Conservation (phyloP, 2,113 vertebrate species). For the Dasyornis broadbenti region DNA sequence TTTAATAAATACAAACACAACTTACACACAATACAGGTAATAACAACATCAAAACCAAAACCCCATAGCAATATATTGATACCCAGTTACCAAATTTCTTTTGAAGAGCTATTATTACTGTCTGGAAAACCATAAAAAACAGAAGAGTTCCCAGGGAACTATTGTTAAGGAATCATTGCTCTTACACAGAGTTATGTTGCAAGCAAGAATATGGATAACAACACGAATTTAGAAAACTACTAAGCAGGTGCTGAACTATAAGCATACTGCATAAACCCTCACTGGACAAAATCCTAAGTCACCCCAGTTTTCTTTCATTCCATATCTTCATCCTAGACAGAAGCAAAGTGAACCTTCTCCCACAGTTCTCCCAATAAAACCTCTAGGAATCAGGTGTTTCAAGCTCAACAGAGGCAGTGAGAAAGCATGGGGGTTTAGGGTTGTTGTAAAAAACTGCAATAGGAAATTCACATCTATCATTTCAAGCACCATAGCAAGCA, state of each 20-base stretch:
- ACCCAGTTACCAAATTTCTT: not conserved
- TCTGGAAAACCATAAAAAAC: not conserved
- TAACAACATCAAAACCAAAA: not conserved
- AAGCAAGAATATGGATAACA: not conserved
- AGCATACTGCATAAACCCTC: not conserved
- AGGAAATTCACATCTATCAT: not conserved
- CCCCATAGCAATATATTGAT: not conserved
- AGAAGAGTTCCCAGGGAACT: not conserved
- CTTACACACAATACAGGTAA: not conserved
- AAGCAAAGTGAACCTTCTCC: not conserved
- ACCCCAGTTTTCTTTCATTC: not conserved
- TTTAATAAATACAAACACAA: not conserved
- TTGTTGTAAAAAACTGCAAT: not conserved
- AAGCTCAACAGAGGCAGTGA: not conserved
- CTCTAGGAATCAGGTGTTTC: not conserved
- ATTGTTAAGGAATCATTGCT: not conserved
- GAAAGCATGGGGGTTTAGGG: not conserved
- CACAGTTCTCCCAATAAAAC: not conserved
- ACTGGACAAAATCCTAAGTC: not conserved
- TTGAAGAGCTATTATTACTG: not conserved
- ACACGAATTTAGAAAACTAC: not conserved
- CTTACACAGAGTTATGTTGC: rapidly evolving
- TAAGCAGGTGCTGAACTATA: not conserved
- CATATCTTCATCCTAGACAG: not conserved
- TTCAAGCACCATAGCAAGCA: not conserved